These are phyloP conservation scores for Sphaerodactylus townsendi DNA, from an alignment of 2,113 vertebrate species.

Conservation along the genomic window DNA sequence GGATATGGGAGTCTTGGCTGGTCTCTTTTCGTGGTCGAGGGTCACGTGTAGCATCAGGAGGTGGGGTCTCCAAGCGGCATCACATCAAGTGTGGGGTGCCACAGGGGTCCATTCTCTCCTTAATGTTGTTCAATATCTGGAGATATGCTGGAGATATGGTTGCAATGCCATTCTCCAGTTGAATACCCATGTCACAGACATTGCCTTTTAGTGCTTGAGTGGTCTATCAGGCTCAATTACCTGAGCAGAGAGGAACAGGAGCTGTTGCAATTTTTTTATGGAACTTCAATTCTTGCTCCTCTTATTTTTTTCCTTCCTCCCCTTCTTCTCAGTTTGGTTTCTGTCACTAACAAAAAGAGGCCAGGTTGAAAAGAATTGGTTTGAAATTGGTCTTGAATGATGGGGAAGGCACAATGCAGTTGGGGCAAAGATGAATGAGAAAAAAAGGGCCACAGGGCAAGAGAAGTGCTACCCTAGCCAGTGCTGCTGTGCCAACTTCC, in stretches of 20 bases:
- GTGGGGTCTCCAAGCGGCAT: no score
- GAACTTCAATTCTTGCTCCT: not conserved
- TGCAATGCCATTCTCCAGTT: constrained; percentile 28
- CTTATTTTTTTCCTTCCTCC: not conserved
- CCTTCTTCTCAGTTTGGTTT: not conserved
- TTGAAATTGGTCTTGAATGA: not conserved
- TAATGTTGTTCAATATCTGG: no score
- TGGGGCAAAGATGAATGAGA: not conserved
- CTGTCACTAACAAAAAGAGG: not conserved
- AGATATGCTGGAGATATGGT: no score
- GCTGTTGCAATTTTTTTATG: not conserved
- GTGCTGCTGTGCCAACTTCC: not conserved
- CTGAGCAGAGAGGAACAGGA: not conserved
- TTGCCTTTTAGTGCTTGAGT: constrained; percentile 26
- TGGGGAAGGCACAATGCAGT: not conserved
- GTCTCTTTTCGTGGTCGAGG: no score
- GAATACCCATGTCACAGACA: constrained; percentile 19
- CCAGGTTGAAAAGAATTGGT: not conserved
- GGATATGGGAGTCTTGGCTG: no score
- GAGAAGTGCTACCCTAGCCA: not conserved
- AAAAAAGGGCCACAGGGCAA: not conserved
- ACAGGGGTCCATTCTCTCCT: no score
- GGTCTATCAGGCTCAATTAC: constrained; percentile 5
- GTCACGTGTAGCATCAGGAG: no score
- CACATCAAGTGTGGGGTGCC: no score